Evolutionary conservation across 2,888 invertebrate genomes (phyloP), one percentile per base, ranked within the genome.

Genomic region (Rutpela maculata): DNA sequence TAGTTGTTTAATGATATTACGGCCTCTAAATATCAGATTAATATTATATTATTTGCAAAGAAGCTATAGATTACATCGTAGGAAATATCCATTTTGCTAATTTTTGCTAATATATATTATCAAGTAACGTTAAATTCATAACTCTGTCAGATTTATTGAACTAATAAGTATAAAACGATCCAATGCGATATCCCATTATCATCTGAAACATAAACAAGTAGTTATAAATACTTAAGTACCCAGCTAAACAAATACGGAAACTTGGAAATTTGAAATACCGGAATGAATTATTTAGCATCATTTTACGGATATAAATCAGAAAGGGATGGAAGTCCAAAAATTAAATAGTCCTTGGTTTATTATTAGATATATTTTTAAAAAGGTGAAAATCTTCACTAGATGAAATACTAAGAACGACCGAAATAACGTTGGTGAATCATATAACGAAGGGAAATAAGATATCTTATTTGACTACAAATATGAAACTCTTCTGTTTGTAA

Each of bases 1-100:
- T 60, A 60, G 60, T 60, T 60, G n/a, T 22, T 59, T 59, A 19
- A 59, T 19, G 59, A 22, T 60, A 60, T 60, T 60, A 60, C 26
- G 22, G n/a, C 7, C 60, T 26, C 12, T 31, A 60, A 26, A 26
- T 60, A 26, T 31, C 60, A 60, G 60, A 60, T 60, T 60, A 60
- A 60, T 31, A n/a, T 60, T 15, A 60, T 26, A 26, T 26, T 59
- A 22, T n/a, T 60, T 60, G 60, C 7, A 60, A 31, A 31, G 18
- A 59, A 10, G 59, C 22, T 22, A 3, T 22, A 43, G 43, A 59
- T 59, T 59, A 59, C 11, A 22, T 22, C 22, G 59, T 11, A 11
- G 17, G 60, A 60, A 26, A 60, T 60, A 60, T 60, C 15, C 31
- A 60, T 22, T 15, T 60, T 26, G n/a, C 60, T 60, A 26, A 31